Conservation (phyloP, 2,888 invertebrate species). For the Andrena trimmerana region DNA sequence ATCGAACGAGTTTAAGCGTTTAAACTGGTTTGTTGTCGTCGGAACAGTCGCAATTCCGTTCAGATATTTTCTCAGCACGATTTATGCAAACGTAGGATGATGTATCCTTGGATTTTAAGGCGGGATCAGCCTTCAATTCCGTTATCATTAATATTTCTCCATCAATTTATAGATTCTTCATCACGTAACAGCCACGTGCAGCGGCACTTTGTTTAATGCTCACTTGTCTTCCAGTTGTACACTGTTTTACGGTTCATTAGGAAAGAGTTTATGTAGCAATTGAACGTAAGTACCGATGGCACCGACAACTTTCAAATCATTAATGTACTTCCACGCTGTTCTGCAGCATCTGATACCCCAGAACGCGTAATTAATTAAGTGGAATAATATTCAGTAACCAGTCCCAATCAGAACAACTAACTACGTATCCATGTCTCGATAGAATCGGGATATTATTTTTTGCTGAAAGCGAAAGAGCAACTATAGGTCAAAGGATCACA, state of each 20-base stretch:
- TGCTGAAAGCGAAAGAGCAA: not conserved
- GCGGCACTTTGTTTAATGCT: not conserved
- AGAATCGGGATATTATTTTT: not conserved
- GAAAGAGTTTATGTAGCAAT: not conserved
- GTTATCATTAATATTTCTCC: slow-evolving; percentile 1
- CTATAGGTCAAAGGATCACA: not conserved
- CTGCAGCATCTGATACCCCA: not conserved
- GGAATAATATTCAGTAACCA: slow-evolving; percentile 4
- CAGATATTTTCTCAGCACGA: not conserved
- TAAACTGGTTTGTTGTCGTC: slow-evolving; percentile 4
- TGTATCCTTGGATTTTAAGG: not conserved
- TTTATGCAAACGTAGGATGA: not conserved
- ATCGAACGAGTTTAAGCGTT: slow-evolving; percentile 32
- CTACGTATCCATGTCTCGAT: not conserved
- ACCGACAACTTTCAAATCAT: slow-evolving; percentile 8
- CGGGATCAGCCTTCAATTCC: slow-evolving; percentile 13
- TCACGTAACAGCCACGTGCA: not conserved
- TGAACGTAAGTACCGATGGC: slow-evolving; percentile 2
- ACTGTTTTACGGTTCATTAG: slow-evolving; percentile 8
- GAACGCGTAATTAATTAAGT: slow-evolving; percentile 18
- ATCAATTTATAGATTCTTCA: not conserved
- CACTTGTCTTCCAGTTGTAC: not conserved
- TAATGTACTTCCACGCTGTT: not conserved
- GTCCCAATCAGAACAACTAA: not conserved
- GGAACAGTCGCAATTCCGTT: slow-evolving; percentile 12